Conservation (phyloP, 2,113 vertebrate genomes). For the Pagrus major region DNA sequence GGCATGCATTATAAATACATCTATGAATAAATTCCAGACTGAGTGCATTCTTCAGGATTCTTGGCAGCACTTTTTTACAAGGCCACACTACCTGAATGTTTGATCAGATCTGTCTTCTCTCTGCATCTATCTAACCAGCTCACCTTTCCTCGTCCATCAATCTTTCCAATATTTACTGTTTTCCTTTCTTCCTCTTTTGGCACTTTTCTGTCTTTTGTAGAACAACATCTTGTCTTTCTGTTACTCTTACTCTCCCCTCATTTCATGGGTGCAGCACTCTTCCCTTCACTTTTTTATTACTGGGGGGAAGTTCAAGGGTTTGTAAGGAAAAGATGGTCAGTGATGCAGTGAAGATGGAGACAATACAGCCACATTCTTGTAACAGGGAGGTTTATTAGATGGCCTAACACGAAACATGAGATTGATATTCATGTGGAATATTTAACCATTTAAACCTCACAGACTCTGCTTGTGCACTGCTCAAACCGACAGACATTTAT, state of each 20-base stretch:
- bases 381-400: not conserved
- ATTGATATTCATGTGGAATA: not conserved
- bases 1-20: slow-evolving; percentile 80
- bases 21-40: slow-evolving; percentile 79
- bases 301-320: not conserved
- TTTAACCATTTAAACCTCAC: slow-evolving; percentile 9
- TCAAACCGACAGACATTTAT: not conserved
- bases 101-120: slow-evolving; percentile 54
- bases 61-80: slow-evolving; percentile 63
- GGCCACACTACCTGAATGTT: slow-evolving; percentile 59
- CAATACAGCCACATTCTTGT: not conserved
- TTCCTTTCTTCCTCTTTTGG: not conserved
- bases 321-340: not conserved
- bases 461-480: not conserved
- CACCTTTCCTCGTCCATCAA: slow-evolving; percentile 34
- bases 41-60: slow-evolving; percentile 75
- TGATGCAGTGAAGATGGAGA: not conserved
- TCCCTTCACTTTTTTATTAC: not conserved
- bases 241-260: not conserved
- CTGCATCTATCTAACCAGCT: slow-evolving; percentile 15
- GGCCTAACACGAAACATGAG: not conserved
- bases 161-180: slow-evolving; percentile 40
- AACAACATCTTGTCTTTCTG: not conserved
- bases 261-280: not conserved
- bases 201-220: not conserved